phyloP scores from a whole-genome alignment of 2,797 vertebrate species.

The Schizothorax lantsangensis region DNA sequence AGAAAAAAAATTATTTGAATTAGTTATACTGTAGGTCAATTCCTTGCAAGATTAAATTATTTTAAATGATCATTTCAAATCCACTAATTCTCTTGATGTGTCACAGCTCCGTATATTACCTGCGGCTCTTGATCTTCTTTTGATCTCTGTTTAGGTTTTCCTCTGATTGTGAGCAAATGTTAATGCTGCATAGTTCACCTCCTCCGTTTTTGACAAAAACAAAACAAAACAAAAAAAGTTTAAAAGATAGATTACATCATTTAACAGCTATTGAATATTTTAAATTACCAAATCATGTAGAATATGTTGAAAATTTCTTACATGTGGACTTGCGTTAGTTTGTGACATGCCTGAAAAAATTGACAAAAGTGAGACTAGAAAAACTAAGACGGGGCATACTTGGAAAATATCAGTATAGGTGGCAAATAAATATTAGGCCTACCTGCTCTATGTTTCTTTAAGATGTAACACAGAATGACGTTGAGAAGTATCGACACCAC shows the following conservation, averaged over 20 bases:
- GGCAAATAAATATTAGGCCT: neutral
- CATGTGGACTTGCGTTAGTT: neutral
- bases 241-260: neutral
- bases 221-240: neutral
- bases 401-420: neutral
- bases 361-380: neutral
- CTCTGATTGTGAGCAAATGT: neutral
- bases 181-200: neutral
- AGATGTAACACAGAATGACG: neutral
- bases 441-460: slow-evolving; percentile 8
- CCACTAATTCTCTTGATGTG: neutral
- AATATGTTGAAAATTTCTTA: neutral
- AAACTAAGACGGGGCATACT: neutral
- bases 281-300: neutral
- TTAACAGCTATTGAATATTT: neutral
- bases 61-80: neutral
- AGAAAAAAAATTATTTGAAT: neutral
- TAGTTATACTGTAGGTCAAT: neutral
- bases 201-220: neutral
- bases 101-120: neutral
- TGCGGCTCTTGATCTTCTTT: neutral
- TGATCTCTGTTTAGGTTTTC: neutral
- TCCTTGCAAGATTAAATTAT: neutral
- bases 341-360: neutral
- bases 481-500: neutral